Evolutionary conservation across 1,140 invertebrate genomes (phyloP), one percentile per base, ranked within the genome.

Genomic region (Sminthurinus signatus): DNA sequence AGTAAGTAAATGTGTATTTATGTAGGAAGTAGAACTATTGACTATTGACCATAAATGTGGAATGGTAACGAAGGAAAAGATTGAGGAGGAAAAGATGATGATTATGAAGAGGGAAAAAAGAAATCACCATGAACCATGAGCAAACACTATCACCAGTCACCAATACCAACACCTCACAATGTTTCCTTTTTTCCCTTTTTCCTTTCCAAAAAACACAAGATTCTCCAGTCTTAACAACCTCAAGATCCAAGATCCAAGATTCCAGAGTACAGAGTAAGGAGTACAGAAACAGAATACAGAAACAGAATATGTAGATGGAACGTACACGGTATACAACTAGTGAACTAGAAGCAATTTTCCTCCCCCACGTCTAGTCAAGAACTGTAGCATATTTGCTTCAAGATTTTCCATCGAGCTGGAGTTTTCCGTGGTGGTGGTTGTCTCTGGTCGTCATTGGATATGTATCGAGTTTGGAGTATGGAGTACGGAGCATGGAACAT

Each of bases 311-410:
- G n/a, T 42, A 10, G 39, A 10, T 42, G 39, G 39, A 42, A 42
- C n/a, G 39, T 12, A n/a, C 10, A 10, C n/a, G 39, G 19, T 14
- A 48, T 14, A 48, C 10, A 14, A 48, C 46, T 8, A 48, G 46
- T 8, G 8, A 52, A 52, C 14, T 36, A 52, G 14, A 52, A 52
- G 50, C 27, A 52, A 52, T 52, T 52, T 52, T 52, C 50, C 50
- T 52, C 50, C 50, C 50, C 50, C n/a, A 12, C 25, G 10, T 25
- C 25, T 52, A 15, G 14, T 12, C 50, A 28, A 52, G 23, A 52
- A 28, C 50, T 52, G 50, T 48, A 48, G 46, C 46, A 48, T 48
- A 48, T 48, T 48, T 52, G 14, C 50, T 28, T 2, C 14, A 27
- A 14, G 21, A 52, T 52, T 5, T 28, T 29, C 14, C 50, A 8